Conservation (phyloP, 1,140 invertebrate genomes). For the Drosophila mauritiana region DNA sequence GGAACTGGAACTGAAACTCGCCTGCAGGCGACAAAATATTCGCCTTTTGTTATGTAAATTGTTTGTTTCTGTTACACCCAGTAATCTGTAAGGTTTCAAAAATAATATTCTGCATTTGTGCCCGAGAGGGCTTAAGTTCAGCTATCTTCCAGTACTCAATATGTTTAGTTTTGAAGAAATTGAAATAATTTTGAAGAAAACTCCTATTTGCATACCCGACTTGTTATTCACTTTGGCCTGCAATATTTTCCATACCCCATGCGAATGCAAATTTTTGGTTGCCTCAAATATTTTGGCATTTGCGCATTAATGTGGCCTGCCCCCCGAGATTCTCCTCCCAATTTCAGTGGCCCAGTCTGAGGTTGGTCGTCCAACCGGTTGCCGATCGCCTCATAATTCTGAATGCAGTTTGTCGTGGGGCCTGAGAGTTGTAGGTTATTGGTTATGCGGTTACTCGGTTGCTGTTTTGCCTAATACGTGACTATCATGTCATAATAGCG, state of each 20-base stretch:
- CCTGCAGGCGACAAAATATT: conserved; percentile 62
- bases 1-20: conserved; percentile 36
- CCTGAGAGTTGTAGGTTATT: conserved; percentile 37
- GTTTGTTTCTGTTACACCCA: conserved; percentile 5
- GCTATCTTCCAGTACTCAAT: no score
- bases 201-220: neutral
- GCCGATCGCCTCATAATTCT: conserved; percentile 75
- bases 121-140: neutral
- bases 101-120: neutral
- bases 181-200: neutral
- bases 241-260: conserved; percentile 28
- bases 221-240: conserved; percentile 6
- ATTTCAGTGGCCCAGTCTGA: conserved; percentile 19
- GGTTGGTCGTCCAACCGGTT: conserved; percentile 44
- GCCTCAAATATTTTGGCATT: conserved; percentile 79
- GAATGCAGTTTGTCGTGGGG: conserved; percentile 65
- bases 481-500: conserved; percentile 82
- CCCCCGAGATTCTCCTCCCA: conserved; percentile 15
- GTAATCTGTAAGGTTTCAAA: conserved; percentile 5
- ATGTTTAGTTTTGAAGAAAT: no score
- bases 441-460: conserved; percentile 42
- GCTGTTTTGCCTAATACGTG: conserved; percentile 78
- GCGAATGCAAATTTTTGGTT: conserved; percentile 71
- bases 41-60: conserved; percentile 75
- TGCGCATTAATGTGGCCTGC: conserved; percentile 75